Percentiles rank a stretch among this genome's conserved stretches.
Evolutionary conservation across 2,888 invertebrate species (phyloP).

Genomic region (Lypha dubia): DNA sequence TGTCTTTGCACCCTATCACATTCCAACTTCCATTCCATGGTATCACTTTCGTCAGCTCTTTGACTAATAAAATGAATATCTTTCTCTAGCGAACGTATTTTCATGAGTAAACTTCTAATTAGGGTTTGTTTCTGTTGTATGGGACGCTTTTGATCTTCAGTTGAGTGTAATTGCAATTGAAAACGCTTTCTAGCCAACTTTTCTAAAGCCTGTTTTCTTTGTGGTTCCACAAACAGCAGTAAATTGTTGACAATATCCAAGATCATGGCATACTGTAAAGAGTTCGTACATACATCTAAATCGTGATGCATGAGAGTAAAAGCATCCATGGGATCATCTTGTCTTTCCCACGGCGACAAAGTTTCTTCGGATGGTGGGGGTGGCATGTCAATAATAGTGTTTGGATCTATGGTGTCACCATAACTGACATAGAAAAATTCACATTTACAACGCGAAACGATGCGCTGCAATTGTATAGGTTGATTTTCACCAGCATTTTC

Average conservation of each 20-base stretch:
- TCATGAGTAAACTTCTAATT: slow-evolving; percentile 89
- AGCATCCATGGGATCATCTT: slow-evolving; percentile 96
- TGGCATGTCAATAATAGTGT: slow-evolving; percentile 86
- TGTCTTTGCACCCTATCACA: slow-evolving; percentile 87
- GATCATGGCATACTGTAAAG: slow-evolving; percentile 97
- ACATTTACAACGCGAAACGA: slow-evolving; percentile 98
- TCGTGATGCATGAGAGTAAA: slow-evolving; percentile 99
- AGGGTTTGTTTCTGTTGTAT: slow-evolving; percentile 96
- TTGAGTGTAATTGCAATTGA: slow-evolving; percentile 94
- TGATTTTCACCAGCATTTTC: slow-evolving; percentile 85
- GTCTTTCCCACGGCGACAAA: slow-evolving; percentile 90
- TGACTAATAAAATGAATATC: slow-evolving; percentile 94
- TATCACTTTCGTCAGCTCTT: slow-evolving; percentile 87
- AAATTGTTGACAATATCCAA: slow-evolving; percentile 99
- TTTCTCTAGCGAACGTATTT: slow-evolving; percentile 93
- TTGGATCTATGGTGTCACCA: slow-evolving; percentile 88
- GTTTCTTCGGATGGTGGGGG: slow-evolving; percentile 89
- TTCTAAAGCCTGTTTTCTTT: slow-evolving; percentile 95
- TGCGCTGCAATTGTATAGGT: slow-evolving; percentile 93
- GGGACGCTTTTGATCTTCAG: slow-evolving; percentile 95
- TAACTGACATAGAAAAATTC: slow-evolving; percentile 98
- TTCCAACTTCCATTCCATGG: slow-evolving; percentile 86
- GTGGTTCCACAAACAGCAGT: slow-evolving; percentile 97
- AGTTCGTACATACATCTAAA: slow-evolving; percentile 98
- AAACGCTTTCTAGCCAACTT: slow-evolving; percentile 95